These are phyloP conservation scores for Entomobrya proxima DNA, from an alignment of 2,888 invertebrate species.

Conservation along the genomic window DNA sequence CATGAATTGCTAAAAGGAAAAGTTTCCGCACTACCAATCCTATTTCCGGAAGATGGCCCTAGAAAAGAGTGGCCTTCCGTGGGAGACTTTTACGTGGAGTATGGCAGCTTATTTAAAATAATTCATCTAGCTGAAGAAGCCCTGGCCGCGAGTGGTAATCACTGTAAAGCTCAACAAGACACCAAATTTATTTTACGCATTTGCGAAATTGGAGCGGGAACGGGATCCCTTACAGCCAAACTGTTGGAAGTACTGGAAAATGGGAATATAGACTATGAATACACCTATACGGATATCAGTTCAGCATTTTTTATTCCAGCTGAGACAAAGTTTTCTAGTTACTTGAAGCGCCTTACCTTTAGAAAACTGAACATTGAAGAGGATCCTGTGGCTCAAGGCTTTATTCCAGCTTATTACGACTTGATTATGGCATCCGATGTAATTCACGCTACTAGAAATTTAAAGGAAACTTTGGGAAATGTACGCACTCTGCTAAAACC, in stretches of 20 bases:
- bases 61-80: neutral
- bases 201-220: constrained; percentile 28
- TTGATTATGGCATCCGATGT: constrained; percentile 32
- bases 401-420: constrained; percentile 40
- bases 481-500: constrained; percentile 9
- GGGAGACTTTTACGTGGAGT: neutral
- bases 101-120: too few species aligned
- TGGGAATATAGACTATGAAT: too few species aligned
- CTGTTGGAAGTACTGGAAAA: too few species aligned
- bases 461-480: constrained; percentile 1
- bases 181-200: too few species aligned
- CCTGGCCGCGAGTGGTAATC: too few species aligned
- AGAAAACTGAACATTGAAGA: neutral
- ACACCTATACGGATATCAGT: constrained; percentile 62
- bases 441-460: constrained; percentile 40
- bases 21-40: neutral
- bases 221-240: neutral
- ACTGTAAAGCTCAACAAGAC: too few species aligned
- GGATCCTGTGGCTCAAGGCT: constrained; percentile 21
- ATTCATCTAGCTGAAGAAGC: too few species aligned
- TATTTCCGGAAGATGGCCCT: neutral
- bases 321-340: neutral
- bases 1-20: neutral
- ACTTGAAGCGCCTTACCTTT: neutral
- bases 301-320: constrained; percentile 27